Evolutionary conservation across 2,888 invertebrate species (phyloP).

Genomic region (Candidula unifasciata): DNA sequence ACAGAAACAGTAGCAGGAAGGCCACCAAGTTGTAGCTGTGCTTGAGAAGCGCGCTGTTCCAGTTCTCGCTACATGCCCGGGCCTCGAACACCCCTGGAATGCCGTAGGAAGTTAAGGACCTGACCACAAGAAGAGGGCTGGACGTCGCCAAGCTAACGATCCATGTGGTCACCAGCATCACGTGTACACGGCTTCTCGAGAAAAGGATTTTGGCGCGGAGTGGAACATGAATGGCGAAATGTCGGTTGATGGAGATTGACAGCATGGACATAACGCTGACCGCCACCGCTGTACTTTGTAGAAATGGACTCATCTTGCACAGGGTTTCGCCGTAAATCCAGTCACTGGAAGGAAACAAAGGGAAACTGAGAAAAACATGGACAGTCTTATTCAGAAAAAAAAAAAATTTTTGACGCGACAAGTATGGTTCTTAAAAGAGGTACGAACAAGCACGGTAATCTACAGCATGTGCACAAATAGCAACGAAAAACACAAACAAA

Average conservation of each 20-base stretch:
- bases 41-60: conserved; percentile 58
- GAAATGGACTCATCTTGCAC: conserved; percentile 53
- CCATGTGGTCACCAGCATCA: conserved; percentile 65
- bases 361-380: background rate
- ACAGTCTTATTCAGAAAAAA: too few species aligned
- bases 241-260: conserved; percentile 66
- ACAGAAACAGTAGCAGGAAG: conserved; percentile 62
- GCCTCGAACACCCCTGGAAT: conserved; percentile 59
- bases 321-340: conserved; percentile 45
- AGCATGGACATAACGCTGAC: conserved; percentile 69
- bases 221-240: conserved; percentile 52
- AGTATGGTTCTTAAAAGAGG: too few species aligned
- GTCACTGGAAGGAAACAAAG: conserved; percentile 21
- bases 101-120: conserved; percentile 58
- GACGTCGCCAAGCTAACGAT: conserved; percentile 60
- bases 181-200: conserved; percentile 56
- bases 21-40: conserved; percentile 65
- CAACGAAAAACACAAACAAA: too few species aligned
- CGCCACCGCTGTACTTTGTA: conserved; percentile 66
- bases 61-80: conserved; percentile 63
- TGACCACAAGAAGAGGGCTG: conserved; percentile 65
- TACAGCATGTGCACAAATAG: too few species aligned
- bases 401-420: too few species aligned
- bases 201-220: conserved; percentile 43
- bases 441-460: too few species aligned